phyloP scores from a whole-genome alignment of 2,113 vertebrate species.

The Glaucidium brasilianum region DNA sequence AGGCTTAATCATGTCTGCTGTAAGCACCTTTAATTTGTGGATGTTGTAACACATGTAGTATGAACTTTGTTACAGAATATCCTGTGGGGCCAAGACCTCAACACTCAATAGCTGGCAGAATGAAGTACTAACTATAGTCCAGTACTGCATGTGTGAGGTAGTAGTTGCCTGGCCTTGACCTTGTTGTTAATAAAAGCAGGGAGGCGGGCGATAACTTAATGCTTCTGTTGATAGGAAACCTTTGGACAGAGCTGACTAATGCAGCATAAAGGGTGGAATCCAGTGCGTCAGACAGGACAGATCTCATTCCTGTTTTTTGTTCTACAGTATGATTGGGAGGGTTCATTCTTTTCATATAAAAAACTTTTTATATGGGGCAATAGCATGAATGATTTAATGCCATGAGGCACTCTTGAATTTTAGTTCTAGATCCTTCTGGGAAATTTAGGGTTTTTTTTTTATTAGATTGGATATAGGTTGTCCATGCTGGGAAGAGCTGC shows the following conservation, averaged over 20 bases:
- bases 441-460: not conserved
- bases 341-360: not conserved
- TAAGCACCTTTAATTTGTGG: not conserved
- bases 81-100: not conserved
- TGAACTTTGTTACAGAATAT: not conserved
- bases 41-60: not conserved
- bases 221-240: not conserved
- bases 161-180: not conserved
- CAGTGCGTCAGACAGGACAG: rapidly evolving
- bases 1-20: not conserved
- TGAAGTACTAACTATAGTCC: not conserved
- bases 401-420: not conserved
- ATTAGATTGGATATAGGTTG: not conserved
- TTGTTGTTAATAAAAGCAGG: not conserved
- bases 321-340: not conserved
- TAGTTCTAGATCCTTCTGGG: not conserved
- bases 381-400: not conserved
- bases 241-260: not conserved
- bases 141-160: not conserved
- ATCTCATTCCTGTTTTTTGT: not conserved
- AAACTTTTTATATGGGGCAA: not conserved
- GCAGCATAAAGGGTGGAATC: not conserved
- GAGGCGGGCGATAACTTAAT: not conserved
- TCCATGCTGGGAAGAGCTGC: not conserved
- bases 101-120: not conserved